Percentiles rank a stretch among this genome's conserved stretches.
These are phyloP conservation scores for Sisyra terminalis DNA, from an alignment of 2,888 invertebrate genomes.

Conservation along the genomic window DNA sequence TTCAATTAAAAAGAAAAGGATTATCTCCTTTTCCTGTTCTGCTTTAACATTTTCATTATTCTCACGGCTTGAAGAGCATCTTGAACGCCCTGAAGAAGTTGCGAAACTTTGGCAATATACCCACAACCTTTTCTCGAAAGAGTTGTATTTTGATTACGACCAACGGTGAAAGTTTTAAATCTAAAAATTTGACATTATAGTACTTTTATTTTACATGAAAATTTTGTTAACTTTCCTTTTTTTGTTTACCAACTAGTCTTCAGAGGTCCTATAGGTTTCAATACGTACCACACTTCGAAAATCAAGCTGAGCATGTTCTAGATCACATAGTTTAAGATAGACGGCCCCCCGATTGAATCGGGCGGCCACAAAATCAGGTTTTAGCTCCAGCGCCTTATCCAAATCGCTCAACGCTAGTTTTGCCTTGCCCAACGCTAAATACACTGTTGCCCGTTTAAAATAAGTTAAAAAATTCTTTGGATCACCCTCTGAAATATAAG, in stretches of 20 bases:
- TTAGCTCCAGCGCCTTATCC: slow-evolving; percentile 78
- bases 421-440: slow-evolving; percentile 88
- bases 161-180: too few species aligned
- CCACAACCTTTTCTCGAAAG: too few species aligned
- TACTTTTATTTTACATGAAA: too few species aligned
- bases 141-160: too few species aligned
- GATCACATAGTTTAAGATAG: slow-evolving; percentile 75
- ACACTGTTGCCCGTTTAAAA: slow-evolving; percentile 91
- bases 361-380: slow-evolving; percentile 88
- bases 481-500: slow-evolving; percentile 63
- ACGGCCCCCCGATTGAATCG: slow-evolving; percentile 63
- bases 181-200: too few species aligned
- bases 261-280: not conserved
- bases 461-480: slow-evolving; percentile 90
- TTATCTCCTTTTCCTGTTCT: too few species aligned
- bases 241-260: not conserved
- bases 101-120: too few species aligned
- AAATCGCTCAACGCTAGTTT: slow-evolving; percentile 91
- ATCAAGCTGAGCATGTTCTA: slow-evolving; percentile 67
- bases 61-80: too few species aligned
- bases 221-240: not conserved
- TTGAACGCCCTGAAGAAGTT: too few species aligned
- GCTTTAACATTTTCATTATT: too few species aligned
- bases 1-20: too few species aligned
- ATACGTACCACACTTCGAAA: slow-evolving; percentile 72